phyloP scores from a whole-genome alignment of 30 jellyfish, hydroid and myxozoan species.

The Rhopilema esculentum region DNA sequence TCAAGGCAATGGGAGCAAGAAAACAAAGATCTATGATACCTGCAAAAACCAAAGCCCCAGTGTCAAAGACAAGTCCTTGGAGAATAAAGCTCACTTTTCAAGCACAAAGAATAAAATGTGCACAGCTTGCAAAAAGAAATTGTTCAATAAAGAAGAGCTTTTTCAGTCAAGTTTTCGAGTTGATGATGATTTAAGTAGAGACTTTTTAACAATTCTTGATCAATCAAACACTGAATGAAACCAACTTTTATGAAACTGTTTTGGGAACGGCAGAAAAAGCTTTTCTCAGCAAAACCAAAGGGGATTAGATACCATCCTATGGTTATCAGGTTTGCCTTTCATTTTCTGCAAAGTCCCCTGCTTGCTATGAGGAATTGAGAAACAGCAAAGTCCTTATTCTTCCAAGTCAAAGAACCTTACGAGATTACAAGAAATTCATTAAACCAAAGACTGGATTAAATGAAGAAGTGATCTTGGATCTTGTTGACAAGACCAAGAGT shows the following conservation, averaged over 20 bases:
- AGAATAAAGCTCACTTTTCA: constrained; percentile 60
- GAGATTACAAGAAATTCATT: constrained; percentile 62
- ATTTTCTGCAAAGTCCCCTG: constrained; percentile 73
- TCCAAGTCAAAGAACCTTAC: constrained; percentile 80
- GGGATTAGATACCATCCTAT: constrained; percentile 84
- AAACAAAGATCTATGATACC: not conserved
- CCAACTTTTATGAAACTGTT: constrained; percentile 81
- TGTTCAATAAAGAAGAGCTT: constrained; percentile 37
- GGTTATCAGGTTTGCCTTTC: constrained; percentile 76
- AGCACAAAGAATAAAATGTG: constrained; percentile 64
- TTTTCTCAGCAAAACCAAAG: constrained; percentile 20
- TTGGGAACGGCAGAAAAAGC: constrained; percentile 77
- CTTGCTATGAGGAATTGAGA: constrained; percentile 71
- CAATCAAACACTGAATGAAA: constrained; percentile 10
- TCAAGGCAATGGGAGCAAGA: not conserved
- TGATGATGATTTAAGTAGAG: constrained; percentile 40
- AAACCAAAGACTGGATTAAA: constrained; percentile 63
- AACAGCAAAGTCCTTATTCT: constrained; percentile 57
- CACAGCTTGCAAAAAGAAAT: constrained; percentile 45
- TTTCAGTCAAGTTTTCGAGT: not conserved
- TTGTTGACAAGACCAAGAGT: not conserved
- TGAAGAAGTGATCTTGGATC: constrained; percentile 35
- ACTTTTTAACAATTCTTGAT: constrained; percentile 31
- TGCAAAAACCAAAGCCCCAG: constrained; percentile 49
- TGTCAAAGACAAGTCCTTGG: constrained; percentile 60